A percentile compares a stretch with the other conserved stretches of the same genome.
These are phyloP conservation scores for Clytia hemisphaerica DNA, from an alignment of 30 jellyfish, hydroid and myxozoan species.

Conservation along the genomic window DNA sequence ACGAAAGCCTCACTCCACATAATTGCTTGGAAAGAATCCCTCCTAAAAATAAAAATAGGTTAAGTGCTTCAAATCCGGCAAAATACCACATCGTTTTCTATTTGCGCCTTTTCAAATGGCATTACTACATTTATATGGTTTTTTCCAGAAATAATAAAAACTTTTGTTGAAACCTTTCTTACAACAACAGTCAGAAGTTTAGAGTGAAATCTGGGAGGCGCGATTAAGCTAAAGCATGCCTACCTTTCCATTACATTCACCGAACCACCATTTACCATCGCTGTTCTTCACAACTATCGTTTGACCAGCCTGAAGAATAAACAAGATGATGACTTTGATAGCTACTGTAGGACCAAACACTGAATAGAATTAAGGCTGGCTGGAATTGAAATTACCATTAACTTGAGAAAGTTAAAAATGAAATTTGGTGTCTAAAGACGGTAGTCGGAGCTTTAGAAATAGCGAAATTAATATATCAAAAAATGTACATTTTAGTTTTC, in stretches of 20 bases:
- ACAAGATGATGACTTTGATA: neutral
- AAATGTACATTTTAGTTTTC: no score
- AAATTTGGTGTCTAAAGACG: neutral
- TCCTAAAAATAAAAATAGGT: slow-evolving; percentile 34
- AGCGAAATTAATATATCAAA: no score
- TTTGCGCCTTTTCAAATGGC: no score
- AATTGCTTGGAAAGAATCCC: slow-evolving; percentile 76
- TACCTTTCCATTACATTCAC: slow-evolving; percentile 80
- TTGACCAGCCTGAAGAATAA: slow-evolving; percentile 22
- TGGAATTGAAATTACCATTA: slow-evolving; percentile 2
- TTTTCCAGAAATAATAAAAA: no score
- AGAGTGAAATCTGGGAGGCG: neutral
- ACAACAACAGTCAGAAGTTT: neutral
- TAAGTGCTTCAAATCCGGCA: neutral
- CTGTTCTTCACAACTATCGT: slow-evolving; percentile 48
- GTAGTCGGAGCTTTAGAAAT: neutral
- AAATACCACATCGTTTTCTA: no score
- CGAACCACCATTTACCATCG: slow-evolving; percentile 92
- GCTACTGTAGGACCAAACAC: neutral
- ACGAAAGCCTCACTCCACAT: slow-evolving; percentile 38
- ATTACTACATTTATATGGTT: no score
- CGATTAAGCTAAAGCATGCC: no score
- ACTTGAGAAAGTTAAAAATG: neutral
- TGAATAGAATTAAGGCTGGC: neutral
- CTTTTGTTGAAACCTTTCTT: no score